These are phyloP conservation scores for Ochropleura leucogaster DNA, from an alignment of 2,888 invertebrate species.

Conservation along the genomic window DNA sequence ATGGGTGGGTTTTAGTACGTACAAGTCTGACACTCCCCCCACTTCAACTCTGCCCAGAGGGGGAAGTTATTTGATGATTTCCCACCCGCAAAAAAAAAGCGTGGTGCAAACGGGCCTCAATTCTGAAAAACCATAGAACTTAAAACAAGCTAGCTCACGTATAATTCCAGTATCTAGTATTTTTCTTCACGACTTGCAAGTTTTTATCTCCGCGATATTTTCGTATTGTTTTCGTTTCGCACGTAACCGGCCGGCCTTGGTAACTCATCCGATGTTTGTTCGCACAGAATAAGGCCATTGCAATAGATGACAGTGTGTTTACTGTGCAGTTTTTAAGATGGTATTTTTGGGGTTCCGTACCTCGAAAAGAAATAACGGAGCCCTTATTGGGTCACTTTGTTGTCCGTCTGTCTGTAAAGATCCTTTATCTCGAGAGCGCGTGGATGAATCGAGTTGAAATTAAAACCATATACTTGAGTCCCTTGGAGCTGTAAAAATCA, in stretches of 20 bases:
- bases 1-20: too few relatives aligned
- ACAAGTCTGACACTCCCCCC: too few relatives aligned
- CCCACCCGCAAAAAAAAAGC: too few relatives aligned
- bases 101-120: too few relatives aligned
- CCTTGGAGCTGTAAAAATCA: too few relatives aligned
- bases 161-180: conserved; percentile 18
- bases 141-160: neutral
- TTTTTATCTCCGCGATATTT: conserved; percentile 58
- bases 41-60: too few relatives aligned
- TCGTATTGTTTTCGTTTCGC: conserved; percentile 60
- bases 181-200: conserved; percentile 17
- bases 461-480: too few relatives aligned
- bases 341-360: neutral
- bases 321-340: conserved; percentile 41
- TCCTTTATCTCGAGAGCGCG: too few relatives aligned
- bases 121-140: conserved; percentile 9
- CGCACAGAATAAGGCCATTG: conserved; percentile 39
- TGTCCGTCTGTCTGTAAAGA: too few relatives aligned
- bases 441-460: too few relatives aligned
- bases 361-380: too few relatives aligned
- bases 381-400: too few relatives aligned
- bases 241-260: conserved; percentile 53
- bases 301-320: conserved; percentile 46
- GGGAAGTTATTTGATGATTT: neutral
- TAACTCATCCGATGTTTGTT: conserved; percentile 51